Base-by-base conservation (phyloP, 2,113 vertebrate species). In the Tenrec ecaudatus region DNA sequence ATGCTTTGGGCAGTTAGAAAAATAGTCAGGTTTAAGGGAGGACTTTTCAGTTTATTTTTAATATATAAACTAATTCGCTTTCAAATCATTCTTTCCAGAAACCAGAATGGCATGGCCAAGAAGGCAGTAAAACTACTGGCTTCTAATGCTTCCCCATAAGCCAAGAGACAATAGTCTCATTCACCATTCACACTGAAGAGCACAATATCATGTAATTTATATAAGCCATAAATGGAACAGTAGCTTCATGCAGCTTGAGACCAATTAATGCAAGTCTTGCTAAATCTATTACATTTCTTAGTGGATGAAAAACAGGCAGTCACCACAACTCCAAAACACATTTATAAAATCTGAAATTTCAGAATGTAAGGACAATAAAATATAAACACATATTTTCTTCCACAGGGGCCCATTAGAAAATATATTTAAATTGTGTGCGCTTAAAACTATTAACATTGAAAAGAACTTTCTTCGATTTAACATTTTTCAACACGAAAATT, bases 181-280 rank as follows among this genome's bases (percentile, higher is more conserved):
- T 98, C 98, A 98, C 98, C 96, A 98, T 97, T 98, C 96, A 98
- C 97, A 95, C 9, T 88, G 96, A 97, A 96, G 95, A 97, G 97
- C 88, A 97, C 97, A 98, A 98, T 96, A 97, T 96, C 96, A 82
- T 97, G 97, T 97, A 98, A 98, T 98, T 98, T 98, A 98, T 98
- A 96, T 98, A 98, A 98, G 96, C 92, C 95, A 97, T 97, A 98
- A 98, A 98, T 96, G 97, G 97, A 96, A 96, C 94, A 86, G 97
- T 95, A 97, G 94, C 66, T 97, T 96, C 82, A 97, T 97, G 93
- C 80, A 94, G 90, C 81, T 86, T 77, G 87, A 97, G 82, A 97
- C 66, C 53, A 94, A 95, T 81, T 97, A 95, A 92, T 92, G 68
- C 27, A 66, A 97, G 68, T 73, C 93, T 96, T 96, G 77, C 94